Percentiles rank a stretch among this genome's conserved stretches.
Evolutionary conservation across 2,797 vertebrate species (phyloP).

Genomic region (Sebastes diaconus): DNA sequence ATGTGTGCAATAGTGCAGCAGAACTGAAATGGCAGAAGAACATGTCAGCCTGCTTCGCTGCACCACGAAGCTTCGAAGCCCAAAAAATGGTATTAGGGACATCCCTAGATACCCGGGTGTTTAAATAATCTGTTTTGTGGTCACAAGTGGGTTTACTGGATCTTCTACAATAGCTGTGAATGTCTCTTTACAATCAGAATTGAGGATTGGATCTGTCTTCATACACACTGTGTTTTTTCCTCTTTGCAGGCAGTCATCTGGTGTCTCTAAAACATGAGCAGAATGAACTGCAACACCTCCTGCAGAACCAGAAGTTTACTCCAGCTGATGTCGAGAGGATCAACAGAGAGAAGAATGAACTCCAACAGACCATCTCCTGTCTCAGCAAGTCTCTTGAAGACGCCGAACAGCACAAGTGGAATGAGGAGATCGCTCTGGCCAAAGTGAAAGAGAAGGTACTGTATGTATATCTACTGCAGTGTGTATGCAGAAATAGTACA

Average conservation of each 20-base stretch:
- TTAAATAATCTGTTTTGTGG: not conserved
- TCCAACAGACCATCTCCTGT: conserved; percentile 88
- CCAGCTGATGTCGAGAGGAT: conserved; percentile 94
- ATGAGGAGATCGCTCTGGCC: conserved; percentile 90
- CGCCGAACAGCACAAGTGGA: conserved; percentile 91
- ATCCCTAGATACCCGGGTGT: not conserved
- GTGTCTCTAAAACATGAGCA: conserved; percentile 89
- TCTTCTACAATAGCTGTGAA: not conserved
- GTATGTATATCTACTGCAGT: conserved; percentile 37
- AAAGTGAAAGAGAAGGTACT: conserved; percentile 88
- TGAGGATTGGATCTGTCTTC: not conserved
- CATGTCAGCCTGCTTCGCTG: too few relatives aligned
- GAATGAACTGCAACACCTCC: conserved; percentile 82
- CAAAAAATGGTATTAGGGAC: too few relatives aligned
- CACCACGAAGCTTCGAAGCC: too few relatives aligned
- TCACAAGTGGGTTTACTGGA: not conserved
- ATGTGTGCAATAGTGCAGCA: too few relatives aligned
- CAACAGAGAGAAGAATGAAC: conserved; percentile 91
- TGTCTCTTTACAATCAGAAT: not conserved
- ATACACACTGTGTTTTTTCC: not conserved
- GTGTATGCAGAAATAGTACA: conserved; percentile 13
- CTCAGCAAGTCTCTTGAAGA: conserved; percentile 88
- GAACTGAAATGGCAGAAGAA: too few relatives aligned
- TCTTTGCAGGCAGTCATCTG: conserved; percentile 83
- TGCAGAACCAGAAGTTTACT: conserved; percentile 94